Percentiles rank a stretch among this genome's conserved stretches.
Evolutionary conservation across 30 jellyfish, hydroid and myxozoan genomes (phyloP).

Genomic region (Turritopsis rubra): DNA sequence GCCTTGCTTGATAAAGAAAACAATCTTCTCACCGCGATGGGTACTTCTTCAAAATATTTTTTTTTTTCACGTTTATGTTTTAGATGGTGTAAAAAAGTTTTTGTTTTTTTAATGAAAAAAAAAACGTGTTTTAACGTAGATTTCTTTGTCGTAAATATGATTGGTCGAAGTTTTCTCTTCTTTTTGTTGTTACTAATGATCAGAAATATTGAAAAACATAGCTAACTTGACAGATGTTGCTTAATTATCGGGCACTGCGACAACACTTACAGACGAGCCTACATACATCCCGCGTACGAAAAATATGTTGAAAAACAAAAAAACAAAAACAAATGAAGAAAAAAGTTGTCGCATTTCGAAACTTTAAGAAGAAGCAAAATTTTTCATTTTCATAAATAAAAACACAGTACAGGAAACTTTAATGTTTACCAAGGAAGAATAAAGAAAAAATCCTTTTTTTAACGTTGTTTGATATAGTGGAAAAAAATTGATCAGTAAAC

Average conservation of each 20-base stretch:
- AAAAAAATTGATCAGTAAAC: conserved; percentile 29
- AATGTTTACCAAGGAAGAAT: neutral
- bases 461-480: neutral
- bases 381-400: neutral
- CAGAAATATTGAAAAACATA: neutral
- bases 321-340: neutral
- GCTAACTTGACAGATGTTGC: neutral
- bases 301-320: neutral
- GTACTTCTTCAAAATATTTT: neutral
- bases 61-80: neutral
- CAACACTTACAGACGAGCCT: neutral
- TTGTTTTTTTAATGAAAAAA: no score
- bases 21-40: neutral
- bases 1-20: neutral
- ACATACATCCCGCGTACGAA: neutral
- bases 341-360: neutral
- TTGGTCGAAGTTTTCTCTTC: neutral
- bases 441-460: neutral
- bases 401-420: neutral
- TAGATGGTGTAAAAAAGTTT: neutral
- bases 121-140: neutral
- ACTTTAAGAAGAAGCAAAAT: neutral
- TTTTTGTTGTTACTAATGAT: neutral
- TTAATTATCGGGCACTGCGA: neutral
- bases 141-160: neutral